Conservation (phyloP, 2,888 invertebrate species). For the Enoplolaimus lenunculus region DNA sequence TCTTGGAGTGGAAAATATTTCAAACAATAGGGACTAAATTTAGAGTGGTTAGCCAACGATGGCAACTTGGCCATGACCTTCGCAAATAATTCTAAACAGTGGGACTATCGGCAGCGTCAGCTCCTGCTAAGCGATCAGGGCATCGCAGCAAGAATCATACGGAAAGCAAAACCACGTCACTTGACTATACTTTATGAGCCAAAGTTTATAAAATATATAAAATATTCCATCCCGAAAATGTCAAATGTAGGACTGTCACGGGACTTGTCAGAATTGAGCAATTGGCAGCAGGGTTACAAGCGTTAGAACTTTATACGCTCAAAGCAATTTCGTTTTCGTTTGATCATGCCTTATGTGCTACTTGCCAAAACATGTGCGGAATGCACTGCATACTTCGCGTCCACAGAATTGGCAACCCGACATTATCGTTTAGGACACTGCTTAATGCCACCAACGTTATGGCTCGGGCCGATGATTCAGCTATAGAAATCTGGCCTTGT, state of each 20-base stretch:
- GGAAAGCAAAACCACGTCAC: too few relatives aligned
- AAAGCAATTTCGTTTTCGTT: not conserved
- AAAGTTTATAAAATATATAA: too few relatives aligned
- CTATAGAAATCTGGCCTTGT: not conserved
- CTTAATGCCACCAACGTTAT: not conserved
- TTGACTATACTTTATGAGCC: too few relatives aligned
- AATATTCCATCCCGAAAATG: too few relatives aligned
- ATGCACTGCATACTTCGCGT: not conserved
- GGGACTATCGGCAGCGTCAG: not conserved
- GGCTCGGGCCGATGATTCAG: not conserved
- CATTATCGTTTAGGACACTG: not conserved
- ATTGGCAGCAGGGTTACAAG: not conserved
- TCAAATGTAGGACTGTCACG: too few relatives aligned
- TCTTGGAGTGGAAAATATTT: too few relatives aligned
- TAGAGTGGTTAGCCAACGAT: not conserved
- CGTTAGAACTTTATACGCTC: not conserved
- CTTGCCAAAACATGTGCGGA: not conserved
- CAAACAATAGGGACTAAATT: too few relatives aligned
- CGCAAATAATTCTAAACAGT: not conserved
- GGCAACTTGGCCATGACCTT: not conserved
- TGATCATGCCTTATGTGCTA: not conserved
- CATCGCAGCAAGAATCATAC: not conserved
- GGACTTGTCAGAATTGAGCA: not conserved
- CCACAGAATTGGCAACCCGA: not conserved
- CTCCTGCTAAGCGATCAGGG: not conserved